Base-by-base conservation (phyloP, 1,140 invertebrate species). In the Drosophila littoralis region DNA sequence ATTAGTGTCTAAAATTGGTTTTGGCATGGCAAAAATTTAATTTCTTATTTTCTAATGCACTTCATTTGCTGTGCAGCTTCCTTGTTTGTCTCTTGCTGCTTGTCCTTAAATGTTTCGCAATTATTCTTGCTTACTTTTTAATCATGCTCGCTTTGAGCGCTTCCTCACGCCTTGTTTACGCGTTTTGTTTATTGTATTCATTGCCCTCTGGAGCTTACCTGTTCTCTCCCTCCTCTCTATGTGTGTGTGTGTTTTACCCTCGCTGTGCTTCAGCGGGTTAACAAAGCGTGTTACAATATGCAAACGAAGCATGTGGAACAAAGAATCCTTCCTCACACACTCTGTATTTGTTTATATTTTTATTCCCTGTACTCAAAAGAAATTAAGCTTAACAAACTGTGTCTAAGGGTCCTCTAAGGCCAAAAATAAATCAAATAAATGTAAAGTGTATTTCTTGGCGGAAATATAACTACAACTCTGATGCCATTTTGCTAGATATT, bases 101-200 rank as follows among this genome's bases (percentile, higher is more conserved):
- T 58, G 13, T 58, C 32, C 63, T 59, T 66, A 72, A 72, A 66
- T 66, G 70, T 68, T 83, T 70, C 38, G 71, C 70, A 82, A 82
- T 82, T 83, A 83, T 75, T 74, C 40, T 55, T 60, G 76, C 65
- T 57, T 65, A 42, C 57, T 59, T 45, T 59, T 67, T 67, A 71
- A 71, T 71, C 69, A 71, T 65, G 38, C 43, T 50, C 45, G 36
- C 61, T 71, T 50, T 17, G 43, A 66, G 61, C 38, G 32, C 48
- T 64, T 54, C 63, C 55, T 61, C 51, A 50, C 73, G 51, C 40
- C 67, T 85, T 88, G 74, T 88, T 65, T 74, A 77, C 74, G 46
- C 64, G 77, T 88, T 85, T 83, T 88, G 79, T 85, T 88, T 74
- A 88, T 88, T 85, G 81, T 85, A 82, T 66, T 60, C 60, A 68